These are phyloP conservation scores for Schizopygopsis malacanthus DNA, from an alignment of 2,797 vertebrate genomes.

Conservation along the genomic window DNA sequence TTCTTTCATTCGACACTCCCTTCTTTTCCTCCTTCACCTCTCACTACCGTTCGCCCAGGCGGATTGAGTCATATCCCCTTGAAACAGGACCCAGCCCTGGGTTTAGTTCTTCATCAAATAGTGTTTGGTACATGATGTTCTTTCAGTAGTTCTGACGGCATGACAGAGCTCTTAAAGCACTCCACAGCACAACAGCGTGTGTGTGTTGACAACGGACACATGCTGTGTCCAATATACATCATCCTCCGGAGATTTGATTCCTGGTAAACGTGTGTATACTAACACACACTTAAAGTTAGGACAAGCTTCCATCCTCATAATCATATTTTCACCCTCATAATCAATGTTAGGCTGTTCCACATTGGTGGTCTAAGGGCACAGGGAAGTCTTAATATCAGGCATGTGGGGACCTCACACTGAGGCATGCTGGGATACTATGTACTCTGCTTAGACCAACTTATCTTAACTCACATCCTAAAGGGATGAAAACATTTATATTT, in stretches of 20 bases:
- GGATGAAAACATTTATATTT: not conserved
- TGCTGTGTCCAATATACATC: not conserved
- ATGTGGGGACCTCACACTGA: not conserved
- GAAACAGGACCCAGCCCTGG: conserved; percentile 49
- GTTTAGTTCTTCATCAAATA: conserved; percentile 48
- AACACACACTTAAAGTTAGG: not conserved
- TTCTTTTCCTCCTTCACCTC: conserved; percentile 33
- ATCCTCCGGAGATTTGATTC: not conserved
- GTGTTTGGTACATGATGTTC: conserved; percentile 54
- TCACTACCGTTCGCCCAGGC: conserved; percentile 27
- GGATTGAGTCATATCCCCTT: conserved; percentile 54
- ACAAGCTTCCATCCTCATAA: not conserved
- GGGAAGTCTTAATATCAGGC: not conserved
- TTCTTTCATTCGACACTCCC: conserved; percentile 22
- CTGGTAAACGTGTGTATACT: not conserved
- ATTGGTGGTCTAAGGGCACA: conserved; percentile 30
- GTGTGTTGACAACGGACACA: not conserved
- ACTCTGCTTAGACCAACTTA: not conserved
- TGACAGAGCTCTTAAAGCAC: conserved; percentile 13
- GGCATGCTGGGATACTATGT: conserved; percentile 13
- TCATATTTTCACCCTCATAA: not conserved
- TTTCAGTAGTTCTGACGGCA: conserved; percentile 29
- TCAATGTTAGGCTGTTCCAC: conserved; percentile 10
- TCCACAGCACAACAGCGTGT: not conserved
- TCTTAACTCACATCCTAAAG: not conserved